A percentile compares a stretch with the other conserved stretches of the same genome.
Conservation (phyloP, 2,797 vertebrate species). For the Sorex maritimensis region DNA sequence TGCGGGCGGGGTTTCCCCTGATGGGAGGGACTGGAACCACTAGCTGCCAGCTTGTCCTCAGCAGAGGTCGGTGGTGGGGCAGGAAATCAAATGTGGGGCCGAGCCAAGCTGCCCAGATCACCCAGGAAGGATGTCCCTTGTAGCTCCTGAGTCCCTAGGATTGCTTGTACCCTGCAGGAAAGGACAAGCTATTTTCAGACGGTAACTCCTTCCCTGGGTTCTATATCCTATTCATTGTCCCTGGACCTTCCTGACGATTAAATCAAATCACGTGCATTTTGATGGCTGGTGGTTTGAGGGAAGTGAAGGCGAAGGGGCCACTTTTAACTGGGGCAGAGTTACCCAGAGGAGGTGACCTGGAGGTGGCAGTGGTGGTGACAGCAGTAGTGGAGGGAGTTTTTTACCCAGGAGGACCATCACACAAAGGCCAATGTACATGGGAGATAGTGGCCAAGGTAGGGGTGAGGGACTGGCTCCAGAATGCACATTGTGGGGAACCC, state of each 20-base stretch:
- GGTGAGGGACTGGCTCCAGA: neutral
- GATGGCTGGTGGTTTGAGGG: neutral
- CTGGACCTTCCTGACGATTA: neutral
- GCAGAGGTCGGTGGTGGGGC: slow-evolving; percentile 70
- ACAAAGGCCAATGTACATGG: neutral
- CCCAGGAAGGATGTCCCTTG: slow-evolving; percentile 18
- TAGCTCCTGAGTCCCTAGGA: neutral
- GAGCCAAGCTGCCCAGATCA: neutral
- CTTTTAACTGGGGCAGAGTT: neutral
- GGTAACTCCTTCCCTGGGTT: neutral
- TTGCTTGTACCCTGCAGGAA: neutral
- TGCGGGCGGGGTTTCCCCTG: slow-evolving; percentile 69
- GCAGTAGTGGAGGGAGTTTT: slow-evolving; percentile 26
- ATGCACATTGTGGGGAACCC: neutral
- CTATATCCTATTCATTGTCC: neutral
- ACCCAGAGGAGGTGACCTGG: neutral
- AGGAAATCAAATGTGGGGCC: slow-evolving; percentile 1
- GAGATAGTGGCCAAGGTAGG: neutral
- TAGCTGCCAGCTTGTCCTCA: slow-evolving; percentile 64
- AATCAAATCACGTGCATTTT: neutral
- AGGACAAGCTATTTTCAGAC: rapidly evolving
- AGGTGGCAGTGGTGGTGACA: neutral
- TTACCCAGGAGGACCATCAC: neutral
- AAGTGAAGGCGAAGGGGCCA: neutral
- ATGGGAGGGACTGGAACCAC: neutral